Evolutionary conservation across 2,113 vertebrate genomes (phyloP), one percentile per base, ranked within the genome.

Genomic region (Danionella cerebrum): DNA sequence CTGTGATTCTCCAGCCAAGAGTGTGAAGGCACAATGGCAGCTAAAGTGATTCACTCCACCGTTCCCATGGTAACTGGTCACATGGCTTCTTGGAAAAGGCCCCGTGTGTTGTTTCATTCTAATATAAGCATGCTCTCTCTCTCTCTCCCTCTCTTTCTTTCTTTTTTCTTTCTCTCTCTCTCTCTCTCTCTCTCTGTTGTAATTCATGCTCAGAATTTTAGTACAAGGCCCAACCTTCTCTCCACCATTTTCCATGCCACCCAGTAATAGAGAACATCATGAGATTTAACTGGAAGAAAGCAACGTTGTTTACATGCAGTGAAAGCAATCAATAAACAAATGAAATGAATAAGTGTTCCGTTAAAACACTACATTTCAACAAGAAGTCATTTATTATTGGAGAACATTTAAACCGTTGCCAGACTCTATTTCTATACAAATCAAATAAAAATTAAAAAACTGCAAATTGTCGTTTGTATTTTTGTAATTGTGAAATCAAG

Each of bases 11-110:
- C 29, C 9, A 27, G 59, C 54, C 65, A 67, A 71, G 60, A 78
- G 53, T 76, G 70, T 57, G 72, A 65, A 36, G 42, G 63, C 48
- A 58, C 55, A 65, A 39, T 70, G 65, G 54, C 71, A 78, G 73
- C 54, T 78, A 83, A 75, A 76, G 70, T 68, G 71, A 82, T 80
- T 78, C 83, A 84, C 80, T 83, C 72, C 68, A 72, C 76, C 47
- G 27, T 83, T 70, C 76, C 82, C 78, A 73, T 74, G 79, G 83
- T 79, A 89, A 86, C 78, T 70, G 66, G 65, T 74, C 69, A 68
- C 59, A 14, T 74, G 79, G 83, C 63, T 79, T 75, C 79, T 71
- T 82, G 76, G 78, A 71, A 79, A 69, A 69, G 82, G 82, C 69
- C 80, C 62, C 72, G 75, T 47, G 67, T 45, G 54, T 69, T 67